Conservation (phyloP, 2,797 vertebrate genomes). For the Acipenser oxyrinchus region DNA sequence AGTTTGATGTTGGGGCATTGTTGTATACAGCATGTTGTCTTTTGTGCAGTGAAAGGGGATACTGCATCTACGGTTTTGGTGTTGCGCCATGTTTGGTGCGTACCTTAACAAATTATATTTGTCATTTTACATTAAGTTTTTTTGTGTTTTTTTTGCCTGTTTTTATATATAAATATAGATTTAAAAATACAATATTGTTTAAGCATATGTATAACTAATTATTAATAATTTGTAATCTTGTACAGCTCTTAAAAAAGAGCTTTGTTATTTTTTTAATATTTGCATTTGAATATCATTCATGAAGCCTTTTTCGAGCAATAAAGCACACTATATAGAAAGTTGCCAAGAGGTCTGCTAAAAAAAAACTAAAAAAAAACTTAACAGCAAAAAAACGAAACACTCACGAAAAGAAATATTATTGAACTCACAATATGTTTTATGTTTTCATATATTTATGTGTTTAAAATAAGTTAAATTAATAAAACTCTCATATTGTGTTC, state of each 20-base stretch:
- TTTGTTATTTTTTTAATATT: conserved; percentile 49
- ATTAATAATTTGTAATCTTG: conserved; percentile 51
- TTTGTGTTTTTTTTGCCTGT: conserved; percentile 25
- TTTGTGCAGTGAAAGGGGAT: conserved; percentile 43
- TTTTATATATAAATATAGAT: conserved; percentile 55
- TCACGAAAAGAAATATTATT: conserved; percentile 14
- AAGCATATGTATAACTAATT: conserved; percentile 63
- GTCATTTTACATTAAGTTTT: conserved; percentile 27
- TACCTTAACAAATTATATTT: too few relatives aligned
- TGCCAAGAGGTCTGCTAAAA: conserved; percentile 30
- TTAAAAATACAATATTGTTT: conserved; percentile 44
- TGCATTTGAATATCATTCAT: conserved; percentile 48
- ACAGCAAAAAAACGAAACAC: background rate
- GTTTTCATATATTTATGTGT: background rate
- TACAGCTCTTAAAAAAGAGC: conserved; percentile 54
- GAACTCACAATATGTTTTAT: conserved; percentile 2
- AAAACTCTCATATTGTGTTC: too few relatives aligned
- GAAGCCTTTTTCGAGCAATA: conserved; percentile 37
- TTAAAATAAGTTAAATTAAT: background rate
- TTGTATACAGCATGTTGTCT: conserved; percentile 7
- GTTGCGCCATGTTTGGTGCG: too few relatives aligned
- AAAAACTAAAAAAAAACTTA: conserved; percentile 11
- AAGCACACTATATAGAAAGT: conserved; percentile 50
- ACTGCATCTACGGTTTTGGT: conserved; percentile 27
- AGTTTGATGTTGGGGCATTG: conserved; percentile 3